These are phyloP conservation scores for Ophioninae sp. DNA, from an alignment of 2,888 invertebrate genomes.

Conservation along the genomic window DNA sequence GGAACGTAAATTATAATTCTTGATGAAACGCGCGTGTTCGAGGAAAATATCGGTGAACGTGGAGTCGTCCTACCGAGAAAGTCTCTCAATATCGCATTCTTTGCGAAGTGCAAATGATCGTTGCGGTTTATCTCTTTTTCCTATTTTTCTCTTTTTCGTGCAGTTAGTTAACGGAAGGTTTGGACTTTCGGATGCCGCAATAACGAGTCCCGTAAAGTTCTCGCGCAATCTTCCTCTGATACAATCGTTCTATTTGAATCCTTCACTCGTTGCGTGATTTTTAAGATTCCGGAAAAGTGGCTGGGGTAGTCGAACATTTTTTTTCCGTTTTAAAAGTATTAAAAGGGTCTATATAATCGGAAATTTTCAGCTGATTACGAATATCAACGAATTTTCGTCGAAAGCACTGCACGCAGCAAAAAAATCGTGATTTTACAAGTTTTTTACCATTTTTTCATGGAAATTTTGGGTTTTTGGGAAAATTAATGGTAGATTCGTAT, in stretches of 20 bases:
- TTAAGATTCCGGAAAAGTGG: no score
- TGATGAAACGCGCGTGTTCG: constrained; percentile 2
- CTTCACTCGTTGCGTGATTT: not conserved
- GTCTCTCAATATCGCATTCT: constrained; percentile 33
- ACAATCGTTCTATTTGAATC: constrained; percentile 32
- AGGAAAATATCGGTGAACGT: constrained; percentile 4
- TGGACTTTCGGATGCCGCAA: constrained; percentile 38
- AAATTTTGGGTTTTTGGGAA: no score
- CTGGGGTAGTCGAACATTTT: no score
- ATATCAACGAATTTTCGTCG: no score
- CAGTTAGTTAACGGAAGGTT: constrained; percentile 39
- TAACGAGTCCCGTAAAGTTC: constrained; percentile 53
- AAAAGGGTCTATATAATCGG: no score
- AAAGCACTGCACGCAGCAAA: no score
- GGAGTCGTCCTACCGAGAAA: constrained; percentile 31
- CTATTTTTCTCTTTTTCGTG: not conserved
- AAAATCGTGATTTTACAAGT: no score
- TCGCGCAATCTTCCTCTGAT: constrained; percentile 23
- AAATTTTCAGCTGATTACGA: no score
- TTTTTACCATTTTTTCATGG: no score
- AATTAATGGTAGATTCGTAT: no score
- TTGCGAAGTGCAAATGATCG: not conserved
- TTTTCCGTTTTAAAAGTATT: not conserved
- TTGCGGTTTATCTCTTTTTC: not conserved
- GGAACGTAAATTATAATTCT: constrained; percentile 20